Evolutionary conservation across 2,888 invertebrate genomes (phyloP).

Genomic region (Amiota communis): DNA sequence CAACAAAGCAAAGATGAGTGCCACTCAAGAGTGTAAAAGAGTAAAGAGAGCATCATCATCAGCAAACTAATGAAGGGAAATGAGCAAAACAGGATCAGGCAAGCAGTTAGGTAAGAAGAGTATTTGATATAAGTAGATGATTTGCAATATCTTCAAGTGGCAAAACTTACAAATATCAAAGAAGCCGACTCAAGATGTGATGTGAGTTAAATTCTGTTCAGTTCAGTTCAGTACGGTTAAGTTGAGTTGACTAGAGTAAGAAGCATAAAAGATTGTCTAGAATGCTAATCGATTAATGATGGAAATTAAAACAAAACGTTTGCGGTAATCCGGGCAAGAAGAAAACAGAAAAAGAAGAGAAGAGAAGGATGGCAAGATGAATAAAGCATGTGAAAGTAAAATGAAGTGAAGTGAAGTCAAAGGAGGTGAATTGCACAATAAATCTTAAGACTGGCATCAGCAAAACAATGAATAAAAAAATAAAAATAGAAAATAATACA

Average conservation of each 20-base stretch:
- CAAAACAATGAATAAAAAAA: not conserved
- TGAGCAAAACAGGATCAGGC: too few relatives aligned
- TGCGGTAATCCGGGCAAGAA: not conserved
- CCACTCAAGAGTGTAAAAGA: conserved; percentile 5
- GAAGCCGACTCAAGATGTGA: not conserved
- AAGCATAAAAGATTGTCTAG: conserved; percentile 1
- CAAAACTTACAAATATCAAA: not conserved
- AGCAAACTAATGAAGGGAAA: too few relatives aligned
- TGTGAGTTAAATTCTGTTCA: too few relatives aligned
- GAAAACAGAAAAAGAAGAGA: too few relatives aligned
- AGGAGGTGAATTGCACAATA: not conserved
- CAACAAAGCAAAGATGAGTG: conserved; percentile 14
- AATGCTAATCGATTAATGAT: conserved; percentile 58
- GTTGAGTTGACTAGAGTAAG: not conserved
- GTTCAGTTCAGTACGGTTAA: not conserved
- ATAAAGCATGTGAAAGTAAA: not conserved
- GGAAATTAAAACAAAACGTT: conserved; percentile 48
- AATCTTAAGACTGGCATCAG: not conserved
- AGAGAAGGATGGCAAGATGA: too few relatives aligned
- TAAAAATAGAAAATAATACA: conserved; percentile 1
- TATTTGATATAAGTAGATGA: conserved; percentile 26
- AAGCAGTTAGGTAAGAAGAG: too few relatives aligned
- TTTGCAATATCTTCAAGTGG: conserved; percentile 32
- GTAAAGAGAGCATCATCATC: too few relatives aligned
- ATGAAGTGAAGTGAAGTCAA: not conserved